Evolutionary conservation across 2,888 invertebrate species (phyloP).

Genomic region (Tetheella fluctuosa): DNA sequence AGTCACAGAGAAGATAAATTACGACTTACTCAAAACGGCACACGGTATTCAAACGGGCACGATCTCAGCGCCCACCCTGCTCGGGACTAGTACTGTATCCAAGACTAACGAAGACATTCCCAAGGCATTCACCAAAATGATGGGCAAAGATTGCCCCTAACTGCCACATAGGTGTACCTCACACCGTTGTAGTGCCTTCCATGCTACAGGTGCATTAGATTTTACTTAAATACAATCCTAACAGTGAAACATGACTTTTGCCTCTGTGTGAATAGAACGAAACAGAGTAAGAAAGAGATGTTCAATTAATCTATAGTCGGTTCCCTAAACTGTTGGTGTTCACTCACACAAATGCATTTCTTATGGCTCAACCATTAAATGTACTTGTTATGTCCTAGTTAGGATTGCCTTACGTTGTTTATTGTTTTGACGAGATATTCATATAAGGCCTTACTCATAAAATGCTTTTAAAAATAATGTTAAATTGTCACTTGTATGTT

Average conservation of each 20-base stretch:
- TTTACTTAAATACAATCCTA: conserved; percentile 17
- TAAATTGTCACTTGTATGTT: not conserved
- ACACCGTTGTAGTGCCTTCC: conserved; percentile 34
- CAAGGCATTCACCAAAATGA: conserved; percentile 87
- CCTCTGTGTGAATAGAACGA: not conserved
- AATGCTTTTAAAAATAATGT: not conserved
- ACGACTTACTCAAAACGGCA: conserved; percentile 92
- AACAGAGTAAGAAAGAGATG: not conserved
- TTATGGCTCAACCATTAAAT: conserved; percentile 14
- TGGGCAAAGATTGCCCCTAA: conserved; percentile 77
- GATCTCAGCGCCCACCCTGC: conserved; percentile 88
- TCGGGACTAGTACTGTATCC: conserved; percentile 88
- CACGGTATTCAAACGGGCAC: conserved; percentile 89
- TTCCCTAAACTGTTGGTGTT: not conserved
- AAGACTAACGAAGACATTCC: conserved; percentile 95
- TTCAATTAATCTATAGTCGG: conserved; percentile 9
- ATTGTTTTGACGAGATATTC: conserved; percentile 24
- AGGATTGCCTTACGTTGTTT: conserved; percentile 49
- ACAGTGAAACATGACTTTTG: not conserved
- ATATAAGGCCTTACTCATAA: not conserved
- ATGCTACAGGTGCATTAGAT: conserved; percentile 33
- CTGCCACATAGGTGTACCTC: conserved; percentile 20
- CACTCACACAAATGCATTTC: not conserved
- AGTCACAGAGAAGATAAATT: conserved; percentile 94
- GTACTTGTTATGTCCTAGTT: conserved; percentile 36